phyloP scores from a whole-genome alignment of 2,113 vertebrate species.

The Rhinopomastus cyanomelas region DNA sequence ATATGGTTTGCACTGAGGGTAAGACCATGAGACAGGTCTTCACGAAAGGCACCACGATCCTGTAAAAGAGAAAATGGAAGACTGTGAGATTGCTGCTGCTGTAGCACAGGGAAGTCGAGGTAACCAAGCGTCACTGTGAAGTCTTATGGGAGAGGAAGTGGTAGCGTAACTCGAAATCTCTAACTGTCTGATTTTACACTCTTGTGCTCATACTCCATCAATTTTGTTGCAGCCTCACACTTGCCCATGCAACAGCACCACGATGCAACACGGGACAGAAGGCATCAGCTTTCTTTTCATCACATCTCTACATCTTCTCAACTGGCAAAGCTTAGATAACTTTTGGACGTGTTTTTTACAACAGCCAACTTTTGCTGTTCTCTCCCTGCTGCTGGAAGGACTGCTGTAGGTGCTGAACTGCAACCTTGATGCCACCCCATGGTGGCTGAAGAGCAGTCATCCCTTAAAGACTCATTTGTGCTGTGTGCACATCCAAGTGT shows the following conservation, averaged over 20 bases:
- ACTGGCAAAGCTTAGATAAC: not conserved
- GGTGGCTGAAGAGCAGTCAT: not conserved
- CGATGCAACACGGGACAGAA: not conserved
- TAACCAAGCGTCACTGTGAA: not conserved
- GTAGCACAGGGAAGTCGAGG: not conserved
- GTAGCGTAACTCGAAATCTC: not conserved
- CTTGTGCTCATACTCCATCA: not conserved
- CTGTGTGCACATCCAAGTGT: not conserved
- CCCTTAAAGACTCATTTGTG: not conserved
- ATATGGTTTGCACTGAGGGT: slow-evolving; percentile 83
- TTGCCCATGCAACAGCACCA: not conserved
- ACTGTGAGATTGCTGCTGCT: not conserved
- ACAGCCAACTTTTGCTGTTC: not conserved
- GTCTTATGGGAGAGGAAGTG: not conserved
- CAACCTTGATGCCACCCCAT: not conserved
- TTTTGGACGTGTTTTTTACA: not conserved
- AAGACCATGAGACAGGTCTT: slow-evolving; percentile 85
- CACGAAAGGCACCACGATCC: slow-evolving; percentile 89
- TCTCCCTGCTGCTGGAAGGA: not conserved
- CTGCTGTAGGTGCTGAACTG: rapidly evolving
- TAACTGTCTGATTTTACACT: not conserved
- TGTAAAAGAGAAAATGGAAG: slow-evolving; percentile 58
- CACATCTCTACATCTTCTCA: not conserved
- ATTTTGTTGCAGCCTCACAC: not conserved
- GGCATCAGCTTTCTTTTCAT: not conserved